Percentiles rank a stretch among this genome's conserved stretches.
phyloP scores from a whole-genome alignment of 2,888 invertebrate genomes.

The Neoaliturus tenellus region DNA sequence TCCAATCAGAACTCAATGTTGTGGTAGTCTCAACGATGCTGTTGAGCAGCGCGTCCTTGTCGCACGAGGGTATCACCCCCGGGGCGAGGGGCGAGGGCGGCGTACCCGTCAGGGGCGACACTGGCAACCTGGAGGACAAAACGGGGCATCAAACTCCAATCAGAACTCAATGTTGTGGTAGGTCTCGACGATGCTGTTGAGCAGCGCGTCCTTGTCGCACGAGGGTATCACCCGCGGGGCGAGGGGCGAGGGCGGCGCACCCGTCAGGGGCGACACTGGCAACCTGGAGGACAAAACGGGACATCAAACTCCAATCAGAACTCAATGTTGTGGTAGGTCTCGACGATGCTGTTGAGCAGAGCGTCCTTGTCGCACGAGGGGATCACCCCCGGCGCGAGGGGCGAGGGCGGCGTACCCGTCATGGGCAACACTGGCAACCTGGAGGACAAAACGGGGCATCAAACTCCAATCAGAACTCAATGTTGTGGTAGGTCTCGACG shows the following conservation, averaged over 20 bases:
- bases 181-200: slow-evolving; percentile 83
- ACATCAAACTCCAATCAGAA: too few species aligned
- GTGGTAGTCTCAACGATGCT: slow-evolving; percentile 83
- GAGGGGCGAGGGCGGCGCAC: slow-evolving; percentile 69
- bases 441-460: slow-evolving; percentile 33
- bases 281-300: slow-evolving; percentile 51
- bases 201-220: slow-evolving; percentile 81
- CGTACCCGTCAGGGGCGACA: slow-evolving; percentile 42
- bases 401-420: slow-evolving; percentile 63
- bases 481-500: slow-evolving; percentile 79
- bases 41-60: slow-evolving; percentile 82
- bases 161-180: slow-evolving; percentile 73
- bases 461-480: too few species aligned
- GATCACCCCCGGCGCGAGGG: slow-evolving; percentile 76
- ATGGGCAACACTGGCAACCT: slow-evolving; percentile 53
- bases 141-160: too few species aligned
- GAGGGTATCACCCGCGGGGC: slow-evolving; percentile 79
- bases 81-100: slow-evolving; percentile 72
- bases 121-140: slow-evolving; percentile 55
- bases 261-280: slow-evolving; percentile 41
- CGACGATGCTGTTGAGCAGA: slow-evolving; percentile 82
- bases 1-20: slow-evolving; percentile 65
- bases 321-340: slow-evolving; percentile 76
- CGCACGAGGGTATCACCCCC: slow-evolving; percentile 80
- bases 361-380: slow-evolving; percentile 82